phyloP scores from a whole-genome alignment of 2,797 vertebrate genomes.

The Melanogrammus aeglefinus region DNA sequence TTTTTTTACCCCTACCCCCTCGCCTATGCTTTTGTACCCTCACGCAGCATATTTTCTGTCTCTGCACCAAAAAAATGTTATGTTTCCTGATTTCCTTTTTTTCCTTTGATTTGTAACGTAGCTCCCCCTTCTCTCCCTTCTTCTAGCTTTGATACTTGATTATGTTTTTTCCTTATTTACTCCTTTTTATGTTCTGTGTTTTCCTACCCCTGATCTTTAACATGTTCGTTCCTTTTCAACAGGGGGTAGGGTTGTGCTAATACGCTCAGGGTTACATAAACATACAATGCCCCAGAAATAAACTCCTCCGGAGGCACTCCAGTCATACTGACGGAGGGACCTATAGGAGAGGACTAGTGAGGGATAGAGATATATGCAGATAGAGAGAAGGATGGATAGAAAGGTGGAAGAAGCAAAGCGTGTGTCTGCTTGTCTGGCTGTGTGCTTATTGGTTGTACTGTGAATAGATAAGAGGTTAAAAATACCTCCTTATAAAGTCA shows the following conservation, averaged over 20 bases:
- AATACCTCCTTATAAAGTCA: neutral
- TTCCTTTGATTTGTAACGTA: slow-evolving; percentile 32
- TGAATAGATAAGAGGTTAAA: neutral
- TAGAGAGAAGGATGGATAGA: neutral
- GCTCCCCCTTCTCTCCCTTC: slow-evolving; percentile 15
- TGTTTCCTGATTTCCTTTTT: slow-evolving; percentile 33
- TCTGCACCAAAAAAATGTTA: slow-evolving; percentile 20
- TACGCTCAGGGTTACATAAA: slow-evolving; percentile 36
- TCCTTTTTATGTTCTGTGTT: slow-evolving; percentile 45
- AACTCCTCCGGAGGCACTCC: slow-evolving; percentile 18
- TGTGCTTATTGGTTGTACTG: neutral
- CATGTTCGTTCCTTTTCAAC: slow-evolving; percentile 66
- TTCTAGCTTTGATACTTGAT: slow-evolving; percentile 23
- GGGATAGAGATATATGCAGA: neutral
- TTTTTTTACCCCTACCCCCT: slow-evolving; percentile 56
- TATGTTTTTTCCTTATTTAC: slow-evolving; percentile 6
- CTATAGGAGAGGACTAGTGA: neutral
- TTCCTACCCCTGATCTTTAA: slow-evolving; percentile 58
- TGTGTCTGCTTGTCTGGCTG: neutral
- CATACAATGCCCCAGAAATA: slow-evolving; percentile 27
- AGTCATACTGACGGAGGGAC: slow-evolving; percentile 22
- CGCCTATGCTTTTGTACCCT: slow-evolving; percentile 50
- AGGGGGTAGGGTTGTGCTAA: slow-evolving; percentile 39
- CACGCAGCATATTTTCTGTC: slow-evolving; percentile 42
- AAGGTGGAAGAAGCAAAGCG: neutral